Conservation (phyloP, 2,113 vertebrate species). For the Cygnus buccinator region DNA sequence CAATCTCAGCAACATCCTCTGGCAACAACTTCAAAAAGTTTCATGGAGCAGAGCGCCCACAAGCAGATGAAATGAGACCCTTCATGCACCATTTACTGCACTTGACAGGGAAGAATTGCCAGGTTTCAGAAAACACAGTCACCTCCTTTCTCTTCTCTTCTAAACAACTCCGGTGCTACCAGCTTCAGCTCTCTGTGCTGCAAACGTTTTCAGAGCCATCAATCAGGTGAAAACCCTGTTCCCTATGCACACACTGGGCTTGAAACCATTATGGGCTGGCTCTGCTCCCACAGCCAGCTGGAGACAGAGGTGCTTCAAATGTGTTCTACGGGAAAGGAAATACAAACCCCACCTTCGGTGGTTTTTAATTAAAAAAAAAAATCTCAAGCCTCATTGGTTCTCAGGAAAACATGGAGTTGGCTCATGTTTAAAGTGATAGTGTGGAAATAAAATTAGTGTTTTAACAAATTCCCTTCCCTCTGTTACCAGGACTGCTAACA, state of each 20-base stretch:
- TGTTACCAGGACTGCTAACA: background rate
- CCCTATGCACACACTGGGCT: slow-evolving; percentile 33
- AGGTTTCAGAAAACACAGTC: slow-evolving; percentile 15
- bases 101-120: slow-evolving; percentile 24
- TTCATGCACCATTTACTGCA: slow-evolving; percentile 33
- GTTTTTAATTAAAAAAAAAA: slow-evolving; percentile 60
- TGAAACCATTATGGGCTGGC: slow-evolving; percentile 57
- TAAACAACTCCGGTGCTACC: slow-evolving; percentile 12
- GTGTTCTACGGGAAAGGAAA: slow-evolving; percentile 29
- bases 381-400: slow-evolving; percentile 52
- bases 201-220: slow-evolving; percentile 7
- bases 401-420: slow-evolving; percentile 36
- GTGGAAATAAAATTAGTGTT: slow-evolving; percentile 39
- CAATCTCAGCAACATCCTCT: slow-evolving; percentile 37
- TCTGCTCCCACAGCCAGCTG: slow-evolving; percentile 62
- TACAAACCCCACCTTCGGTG: slow-evolving; percentile 21
- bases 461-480: background rate
- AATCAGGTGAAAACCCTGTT: slow-evolving; percentile 37
- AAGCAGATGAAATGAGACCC: background rate
- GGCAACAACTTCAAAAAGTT: slow-evolving; percentile 50
- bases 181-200: background rate
- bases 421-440: slow-evolving; percentile 17
- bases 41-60: background rate
- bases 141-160: background rate
- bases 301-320: slow-evolving; percentile 67